These are phyloP conservation scores for Takifugu ocellatus DNA, from an alignment of 2,797 vertebrate genomes.

Conservation along the genomic window DNA sequence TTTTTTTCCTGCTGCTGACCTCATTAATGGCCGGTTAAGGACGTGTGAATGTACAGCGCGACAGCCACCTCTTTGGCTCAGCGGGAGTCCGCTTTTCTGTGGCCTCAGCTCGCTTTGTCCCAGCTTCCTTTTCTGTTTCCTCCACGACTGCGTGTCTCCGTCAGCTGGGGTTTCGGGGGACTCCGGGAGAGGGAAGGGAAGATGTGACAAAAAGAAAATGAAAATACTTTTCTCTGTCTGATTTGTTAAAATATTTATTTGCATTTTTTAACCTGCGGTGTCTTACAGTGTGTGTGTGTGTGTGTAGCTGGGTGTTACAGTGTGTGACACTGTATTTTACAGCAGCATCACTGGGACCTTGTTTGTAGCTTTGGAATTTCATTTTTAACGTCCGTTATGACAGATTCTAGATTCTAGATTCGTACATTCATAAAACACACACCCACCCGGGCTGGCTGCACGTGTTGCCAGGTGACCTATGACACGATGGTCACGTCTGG, in stretches of 20 bases:
- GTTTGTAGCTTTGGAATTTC: too few species aligned
- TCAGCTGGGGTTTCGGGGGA: not conserved
- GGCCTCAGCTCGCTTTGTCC: constrained; percentile 53
- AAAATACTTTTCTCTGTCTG: too few species aligned
- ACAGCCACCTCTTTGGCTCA: constrained; percentile 53
- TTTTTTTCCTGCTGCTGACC: constrained; percentile 28
- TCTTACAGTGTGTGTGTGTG: not conserved
- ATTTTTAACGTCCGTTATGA: too few species aligned
- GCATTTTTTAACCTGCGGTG: too few species aligned
- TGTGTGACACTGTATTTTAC: not conserved
- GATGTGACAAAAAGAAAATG: not conserved
- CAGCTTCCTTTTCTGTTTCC: constrained; percentile 42
- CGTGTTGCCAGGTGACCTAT: too few species aligned
- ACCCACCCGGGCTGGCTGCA: too few species aligned
- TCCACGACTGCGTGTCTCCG: constrained; percentile 19
- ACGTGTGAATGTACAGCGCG: constrained; percentile 52
- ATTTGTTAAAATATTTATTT: too few species aligned
- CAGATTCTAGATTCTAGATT: too few species aligned
- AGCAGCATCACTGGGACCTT: too few species aligned
- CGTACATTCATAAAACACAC: too few species aligned
- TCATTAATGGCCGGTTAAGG: constrained; percentile 60
- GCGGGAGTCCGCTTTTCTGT: constrained; percentile 52
- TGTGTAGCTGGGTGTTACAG: not conserved
- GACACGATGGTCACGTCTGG: too few species aligned
- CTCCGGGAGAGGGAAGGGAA: constrained; percentile 1